Evolutionary conservation across 2,888 invertebrate genomes (phyloP).

Genomic region (Patella ulyssiponensis): DNA sequence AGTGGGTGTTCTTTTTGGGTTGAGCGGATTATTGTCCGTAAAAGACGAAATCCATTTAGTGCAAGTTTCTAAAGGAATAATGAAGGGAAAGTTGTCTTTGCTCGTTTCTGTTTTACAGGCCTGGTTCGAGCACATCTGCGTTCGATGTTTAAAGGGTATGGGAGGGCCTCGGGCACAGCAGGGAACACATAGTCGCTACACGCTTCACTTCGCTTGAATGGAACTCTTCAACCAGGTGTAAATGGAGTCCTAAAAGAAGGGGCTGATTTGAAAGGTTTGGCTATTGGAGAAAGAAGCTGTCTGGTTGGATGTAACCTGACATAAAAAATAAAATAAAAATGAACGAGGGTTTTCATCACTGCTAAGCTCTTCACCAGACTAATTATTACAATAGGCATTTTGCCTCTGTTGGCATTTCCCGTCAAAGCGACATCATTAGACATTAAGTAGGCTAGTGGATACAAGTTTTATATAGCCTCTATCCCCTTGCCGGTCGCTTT

Average conservation of each 20-base stretch:
- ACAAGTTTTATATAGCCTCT: neutral
- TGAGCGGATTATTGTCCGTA: no score
- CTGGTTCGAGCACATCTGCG: neutral
- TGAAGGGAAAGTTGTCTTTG: no score
- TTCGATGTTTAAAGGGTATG: neutral
- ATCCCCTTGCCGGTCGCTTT: no score
- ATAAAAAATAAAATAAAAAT: neutral
- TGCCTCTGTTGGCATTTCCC: slow-evolving; percentile 5
- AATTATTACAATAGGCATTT: slow-evolving; percentile 8
- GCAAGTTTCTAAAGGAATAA: no score
- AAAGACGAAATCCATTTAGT: no score
- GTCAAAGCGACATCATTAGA: slow-evolving; percentile 7
- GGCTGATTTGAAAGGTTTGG: slow-evolving; percentile 2
- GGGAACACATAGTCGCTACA: neutral
- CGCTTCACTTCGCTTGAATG: neutral
- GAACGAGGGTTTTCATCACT: slow-evolving; percentile 3
- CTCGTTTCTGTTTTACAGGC: no score
- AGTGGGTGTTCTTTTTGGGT: no score
- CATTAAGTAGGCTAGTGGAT: neutral
- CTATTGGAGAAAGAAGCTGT: neutral
- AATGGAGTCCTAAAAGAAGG: neutral
- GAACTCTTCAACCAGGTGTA: slow-evolving; percentile 4
- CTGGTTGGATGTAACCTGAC: neutral
- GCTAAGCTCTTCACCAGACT: neutral
- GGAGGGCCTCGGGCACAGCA: slow-evolving; percentile 10